phyloP scores from a whole-genome alignment of 1,140 invertebrate species.

The Schlechtendalia chinensis region DNA sequence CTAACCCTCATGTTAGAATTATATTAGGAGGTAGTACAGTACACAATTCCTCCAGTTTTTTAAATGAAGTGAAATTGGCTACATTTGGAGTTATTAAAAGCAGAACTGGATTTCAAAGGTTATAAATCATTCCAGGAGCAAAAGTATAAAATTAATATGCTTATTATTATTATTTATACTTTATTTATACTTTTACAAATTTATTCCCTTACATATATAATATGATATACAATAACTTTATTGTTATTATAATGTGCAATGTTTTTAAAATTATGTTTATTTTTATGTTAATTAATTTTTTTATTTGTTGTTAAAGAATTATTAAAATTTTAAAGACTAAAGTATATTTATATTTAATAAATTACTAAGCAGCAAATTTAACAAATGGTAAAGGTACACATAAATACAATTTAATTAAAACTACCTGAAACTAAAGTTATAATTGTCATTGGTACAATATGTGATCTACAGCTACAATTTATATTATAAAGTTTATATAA shows the following conservation, averaged over 20 bases:
- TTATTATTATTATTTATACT: background rate
- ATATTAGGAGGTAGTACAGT: constrained; percentile 87
- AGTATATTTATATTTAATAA: too few species aligned
- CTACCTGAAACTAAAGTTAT: too few species aligned
- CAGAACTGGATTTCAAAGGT: constrained; percentile 25
- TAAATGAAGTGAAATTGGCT: constrained; percentile 65
- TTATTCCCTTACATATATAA: background rate
- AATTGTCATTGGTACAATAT: too few species aligned
- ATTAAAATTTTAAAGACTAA: background rate
- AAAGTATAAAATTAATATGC: background rate
- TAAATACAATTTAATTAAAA: too few species aligned
- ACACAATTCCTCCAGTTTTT: constrained; percentile 82
- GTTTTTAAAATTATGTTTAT: constrained; percentile 11
- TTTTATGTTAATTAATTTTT: background rate
- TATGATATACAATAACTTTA: background rate
- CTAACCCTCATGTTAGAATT: constrained; percentile 71
- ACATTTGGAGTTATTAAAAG: constrained; percentile 36
- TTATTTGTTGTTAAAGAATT: constrained; percentile 9
- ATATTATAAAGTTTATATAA: too few species aligned
- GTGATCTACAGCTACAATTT: too few species aligned
- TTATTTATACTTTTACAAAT: background rate
- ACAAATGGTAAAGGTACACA: too few species aligned
- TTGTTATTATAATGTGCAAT: constrained; percentile 20
- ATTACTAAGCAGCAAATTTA: too few species aligned
- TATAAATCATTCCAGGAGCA: background rate